Percentiles rank a stretch among this genome's conserved stretches.
Conservation (phyloP, 2,113 vertebrate species). For the Drymodes brunneopygia region DNA sequence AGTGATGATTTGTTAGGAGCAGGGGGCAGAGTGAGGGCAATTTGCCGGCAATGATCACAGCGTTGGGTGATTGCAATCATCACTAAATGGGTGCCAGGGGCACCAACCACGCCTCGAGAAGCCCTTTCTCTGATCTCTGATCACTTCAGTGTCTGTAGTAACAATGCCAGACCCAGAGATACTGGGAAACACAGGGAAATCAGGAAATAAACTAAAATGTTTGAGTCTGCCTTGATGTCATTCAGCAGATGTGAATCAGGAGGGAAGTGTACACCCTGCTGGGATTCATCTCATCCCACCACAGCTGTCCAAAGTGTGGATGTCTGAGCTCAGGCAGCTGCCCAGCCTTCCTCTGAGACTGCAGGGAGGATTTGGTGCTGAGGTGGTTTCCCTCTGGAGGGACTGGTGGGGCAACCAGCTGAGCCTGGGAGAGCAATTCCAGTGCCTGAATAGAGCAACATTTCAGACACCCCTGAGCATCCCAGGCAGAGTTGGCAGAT, state of each 20-base stretch:
- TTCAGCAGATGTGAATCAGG: not conserved
- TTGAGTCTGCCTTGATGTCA: not conserved
- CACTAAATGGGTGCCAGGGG: not conserved
- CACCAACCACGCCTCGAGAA: not conserved
- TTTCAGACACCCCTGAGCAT: not conserved
- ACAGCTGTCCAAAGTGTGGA: not conserved
- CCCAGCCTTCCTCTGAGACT: not conserved
- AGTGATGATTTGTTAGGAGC: not conserved
- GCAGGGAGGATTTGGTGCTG: not conserved
- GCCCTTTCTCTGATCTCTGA: not conserved
- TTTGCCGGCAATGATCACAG: not conserved
- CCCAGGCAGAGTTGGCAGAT: not conserved
- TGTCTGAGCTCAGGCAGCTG: not conserved
- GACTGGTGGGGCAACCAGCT: not conserved
- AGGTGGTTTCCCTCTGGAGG: not conserved
- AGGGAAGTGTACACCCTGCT: not conserved
- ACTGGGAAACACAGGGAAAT: not conserved
- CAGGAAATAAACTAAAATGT: not conserved
- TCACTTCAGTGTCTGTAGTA: not conserved
- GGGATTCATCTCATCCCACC: not conserved
- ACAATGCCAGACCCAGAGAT: not conserved
- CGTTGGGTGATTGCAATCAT: not conserved
- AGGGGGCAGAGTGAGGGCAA: not conserved
- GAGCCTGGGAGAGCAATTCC: not conserved
- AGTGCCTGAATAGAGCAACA: not conserved